Evolutionary conservation across 1,140 invertebrate species (phyloP), one percentile per base, ranked within the genome.

Genomic region (Achatina immaculata): DNA sequence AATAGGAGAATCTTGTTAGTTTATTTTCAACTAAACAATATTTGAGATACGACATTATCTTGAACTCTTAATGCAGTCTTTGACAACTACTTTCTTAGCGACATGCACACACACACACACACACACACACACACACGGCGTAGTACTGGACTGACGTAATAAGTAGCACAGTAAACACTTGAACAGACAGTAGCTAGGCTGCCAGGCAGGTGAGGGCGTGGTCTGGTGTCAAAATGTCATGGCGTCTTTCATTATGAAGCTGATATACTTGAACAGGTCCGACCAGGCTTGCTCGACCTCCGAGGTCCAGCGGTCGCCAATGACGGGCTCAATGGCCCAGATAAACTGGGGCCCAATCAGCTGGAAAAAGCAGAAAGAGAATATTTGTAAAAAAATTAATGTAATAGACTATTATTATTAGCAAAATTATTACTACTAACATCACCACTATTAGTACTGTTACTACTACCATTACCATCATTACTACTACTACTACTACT

Each of bases 301-400:
- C 6, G 88, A 83, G 0, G 86, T 90, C 93, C 93, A 93, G 11
- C 88, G 80, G 24, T 90, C 89, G 36, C 90, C 89, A 65, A 93
- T 82, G 0, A 91, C 91, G 21, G 93, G 93, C 79, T 92, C 90
- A 48, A 93, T 92, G 7, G 93, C 93, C 80, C 89, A 90, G 48
- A 93, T 90, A 81, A 93, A 92, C 85, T 93, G 92, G 0, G 93
- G 92, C 19, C 92, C 92, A 45, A 93, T 91, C 66, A 92, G 86
- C 93, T 93, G 89, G 1, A 90, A 89, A 83, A 83, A 86, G 83
- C 48, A 73, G 21, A 82, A 69, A 21, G 19, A 16, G 9, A 66
- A 69, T 21, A 69, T 69, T 40, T 14, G 36, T 9, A 11, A 51
- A 51, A 51, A 11, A 51, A 51, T 14, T 51, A 51, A 51, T 51